Evolutionary conservation across 2,113 vertebrate species (phyloP).

Genomic region (Petaurus breviceps): DNA sequence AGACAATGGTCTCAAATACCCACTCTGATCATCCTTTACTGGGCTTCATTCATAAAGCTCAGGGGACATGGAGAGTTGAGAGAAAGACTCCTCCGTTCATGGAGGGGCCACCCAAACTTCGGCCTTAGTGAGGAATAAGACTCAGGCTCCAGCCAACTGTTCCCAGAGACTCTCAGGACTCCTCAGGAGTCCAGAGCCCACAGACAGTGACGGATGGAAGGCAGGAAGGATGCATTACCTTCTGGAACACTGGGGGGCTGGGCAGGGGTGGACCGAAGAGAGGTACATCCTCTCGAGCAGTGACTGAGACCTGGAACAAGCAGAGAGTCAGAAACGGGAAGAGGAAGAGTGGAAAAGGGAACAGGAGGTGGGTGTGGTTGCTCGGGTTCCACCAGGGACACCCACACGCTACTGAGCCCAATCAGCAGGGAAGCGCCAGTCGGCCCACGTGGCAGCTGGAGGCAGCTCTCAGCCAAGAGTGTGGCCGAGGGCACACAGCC

Average conservation of each 20-base stretch:
- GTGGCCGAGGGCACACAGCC: not conserved
- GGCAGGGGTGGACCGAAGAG: constrained; percentile 92
- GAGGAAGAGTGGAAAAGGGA: not conserved
- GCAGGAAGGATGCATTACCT: constrained; percentile 81
- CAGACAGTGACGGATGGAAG: accelerated
- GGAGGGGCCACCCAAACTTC: not conserved
- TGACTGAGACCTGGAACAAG: constrained; percentile 91
- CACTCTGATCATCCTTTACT: not conserved
- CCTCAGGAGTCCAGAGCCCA: accelerated
- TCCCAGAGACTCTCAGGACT: accelerated
- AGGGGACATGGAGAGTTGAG: not conserved
- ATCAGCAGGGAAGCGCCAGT: not conserved
- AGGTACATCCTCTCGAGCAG: constrained; percentile 94
- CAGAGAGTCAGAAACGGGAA: not conserved
- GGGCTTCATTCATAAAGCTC: not conserved
- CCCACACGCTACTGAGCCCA: not conserved
- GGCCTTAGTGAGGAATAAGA: not conserved
- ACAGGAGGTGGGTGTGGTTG: not conserved
- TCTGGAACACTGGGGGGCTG: constrained; percentile 90
- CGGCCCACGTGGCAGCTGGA: not conserved
- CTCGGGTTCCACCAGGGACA: not conserved
- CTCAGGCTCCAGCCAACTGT: not conserved
- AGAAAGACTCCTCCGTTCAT: not conserved
- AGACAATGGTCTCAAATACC: not conserved
- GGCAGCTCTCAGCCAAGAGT: not conserved